These are phyloP conservation scores for Ceriagrion tenellum DNA, from an alignment of 2,888 invertebrate species.

Conservation along the genomic window DNA sequence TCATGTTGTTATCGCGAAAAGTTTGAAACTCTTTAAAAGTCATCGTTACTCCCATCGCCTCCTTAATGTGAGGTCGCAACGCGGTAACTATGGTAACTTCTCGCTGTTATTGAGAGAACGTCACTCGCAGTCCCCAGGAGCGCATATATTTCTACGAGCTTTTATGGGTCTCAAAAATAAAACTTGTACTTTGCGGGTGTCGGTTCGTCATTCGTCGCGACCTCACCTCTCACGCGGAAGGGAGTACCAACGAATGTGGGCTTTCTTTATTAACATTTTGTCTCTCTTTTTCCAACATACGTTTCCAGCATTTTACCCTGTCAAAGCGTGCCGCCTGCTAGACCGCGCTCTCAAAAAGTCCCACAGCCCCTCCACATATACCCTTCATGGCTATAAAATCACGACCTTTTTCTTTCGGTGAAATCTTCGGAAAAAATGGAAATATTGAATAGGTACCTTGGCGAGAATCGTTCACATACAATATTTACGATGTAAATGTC, in stretches of 20 bases:
- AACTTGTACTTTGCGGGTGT: neutral
- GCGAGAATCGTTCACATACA: neutral
- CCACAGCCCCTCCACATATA: neutral
- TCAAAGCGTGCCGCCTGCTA: neutral
- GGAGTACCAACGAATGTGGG: neutral
- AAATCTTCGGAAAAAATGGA: neutral
- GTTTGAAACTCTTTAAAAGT: no score
- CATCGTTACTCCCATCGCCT: no score
- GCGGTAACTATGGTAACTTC: neutral
- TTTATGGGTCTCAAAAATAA: neutral
- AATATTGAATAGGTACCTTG: neutral
- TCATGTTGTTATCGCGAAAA: no score
- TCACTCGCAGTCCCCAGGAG: neutral
- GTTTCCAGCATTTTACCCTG: neutral
- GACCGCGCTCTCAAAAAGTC: neutral
- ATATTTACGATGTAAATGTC: no score
- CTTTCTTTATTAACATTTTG: constrained; percentile 17
- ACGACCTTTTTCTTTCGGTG: neutral
- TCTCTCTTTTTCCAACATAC: neutral
- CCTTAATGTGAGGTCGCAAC: no score
- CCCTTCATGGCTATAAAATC: neutral
- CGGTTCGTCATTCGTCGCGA: neutral
- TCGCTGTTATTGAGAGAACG: neutral
- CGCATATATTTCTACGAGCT: neutral
- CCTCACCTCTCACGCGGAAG: neutral